Conservation (phyloP, 2,113 vertebrate genomes). For the Triplophysa dalaica region DNA sequence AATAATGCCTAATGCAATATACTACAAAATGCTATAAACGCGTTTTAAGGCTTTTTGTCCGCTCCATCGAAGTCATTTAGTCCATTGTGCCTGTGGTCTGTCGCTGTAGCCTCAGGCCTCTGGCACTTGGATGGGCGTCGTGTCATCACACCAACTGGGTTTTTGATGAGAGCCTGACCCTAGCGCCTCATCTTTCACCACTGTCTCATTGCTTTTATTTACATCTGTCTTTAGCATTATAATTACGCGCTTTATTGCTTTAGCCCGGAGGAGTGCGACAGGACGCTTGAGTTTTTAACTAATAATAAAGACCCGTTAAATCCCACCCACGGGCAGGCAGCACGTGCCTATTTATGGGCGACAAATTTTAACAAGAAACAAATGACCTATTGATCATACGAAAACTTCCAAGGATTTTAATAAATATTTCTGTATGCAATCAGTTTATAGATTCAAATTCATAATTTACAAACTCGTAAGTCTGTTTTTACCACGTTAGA, state of each 20-base stretch:
- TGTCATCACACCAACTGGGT: slow-evolving; percentile 86
- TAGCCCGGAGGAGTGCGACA: slow-evolving; percentile 91
- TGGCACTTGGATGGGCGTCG: slow-evolving; percentile 68
- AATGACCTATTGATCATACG: neutral
- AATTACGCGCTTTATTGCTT: slow-evolving; percentile 99
- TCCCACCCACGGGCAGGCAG: slow-evolving; percentile 67
- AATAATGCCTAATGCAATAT: slow-evolving; percentile 61
- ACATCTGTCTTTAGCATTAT: slow-evolving; percentile 99
- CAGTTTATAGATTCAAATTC: neutral
- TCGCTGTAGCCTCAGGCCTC: slow-evolving; percentile 78
- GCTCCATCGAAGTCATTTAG: slow-evolving; percentile 78
- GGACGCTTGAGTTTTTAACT: slow-evolving; percentile 82
- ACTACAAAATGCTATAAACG: slow-evolving; percentile 43
- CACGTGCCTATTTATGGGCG: slow-evolving; percentile 51
- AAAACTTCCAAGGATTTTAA: neutral
- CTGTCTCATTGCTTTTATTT: slow-evolving; percentile 98
- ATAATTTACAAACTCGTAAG: neutral
- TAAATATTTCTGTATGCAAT: neutral
- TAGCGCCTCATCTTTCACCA: slow-evolving; percentile 89
- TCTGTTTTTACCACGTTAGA: neutral
- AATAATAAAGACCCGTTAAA: slow-evolving; percentile 82
- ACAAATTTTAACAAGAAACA: slow-evolving; percentile 51
- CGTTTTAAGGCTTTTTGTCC: slow-evolving; percentile 60
- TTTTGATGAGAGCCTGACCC: slow-evolving; percentile 86
- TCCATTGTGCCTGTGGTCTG: slow-evolving; percentile 75